A percentile compares a stretch with the other conserved stretches of the same genome.
Conservation (phyloP, 53 echinoderm and acorn worm species). For the Crossaster papposus region DNA sequence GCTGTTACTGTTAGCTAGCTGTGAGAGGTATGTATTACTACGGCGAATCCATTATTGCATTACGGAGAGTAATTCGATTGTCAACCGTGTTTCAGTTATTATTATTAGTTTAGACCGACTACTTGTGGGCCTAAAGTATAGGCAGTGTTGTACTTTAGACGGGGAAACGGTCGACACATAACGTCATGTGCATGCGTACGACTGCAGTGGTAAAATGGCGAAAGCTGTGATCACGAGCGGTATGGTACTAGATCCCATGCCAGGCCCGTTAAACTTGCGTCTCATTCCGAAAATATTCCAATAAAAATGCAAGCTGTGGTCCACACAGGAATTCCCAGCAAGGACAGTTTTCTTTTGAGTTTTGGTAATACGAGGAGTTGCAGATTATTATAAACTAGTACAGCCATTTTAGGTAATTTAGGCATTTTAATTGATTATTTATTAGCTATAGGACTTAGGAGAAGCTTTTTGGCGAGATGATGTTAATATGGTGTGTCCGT, state of each 20-base stretch:
- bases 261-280: background rate
- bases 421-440: too few species aligned
- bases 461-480: too few species aligned
- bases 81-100: conserved; percentile 10
- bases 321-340: conserved; percentile 4
- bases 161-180: too few species aligned
- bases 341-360: background rate
- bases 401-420: too few species aligned
- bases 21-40: conserved; percentile 17
- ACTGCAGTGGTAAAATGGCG: too few species aligned
- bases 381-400: background rate
- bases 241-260: conserved; percentile 7
- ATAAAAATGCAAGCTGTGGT: conserved; percentile 11
- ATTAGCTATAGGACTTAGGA: too few species aligned
- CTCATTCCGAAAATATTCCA: conserved; percentile 35
- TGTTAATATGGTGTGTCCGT: too few species aligned
- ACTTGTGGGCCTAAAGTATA: background rate
- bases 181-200: too few species aligned
- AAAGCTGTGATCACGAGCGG: too few species aligned
- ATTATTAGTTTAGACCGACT: background rate
- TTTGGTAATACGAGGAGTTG: background rate
- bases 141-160: background rate
- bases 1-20: conserved; percentile 5
- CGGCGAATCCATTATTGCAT: conserved; percentile 58
- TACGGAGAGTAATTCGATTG: conserved; percentile 52